Base-by-base conservation (phyloP, 1,140 invertebrate genomes). In the Apis mellifera region DNA sequence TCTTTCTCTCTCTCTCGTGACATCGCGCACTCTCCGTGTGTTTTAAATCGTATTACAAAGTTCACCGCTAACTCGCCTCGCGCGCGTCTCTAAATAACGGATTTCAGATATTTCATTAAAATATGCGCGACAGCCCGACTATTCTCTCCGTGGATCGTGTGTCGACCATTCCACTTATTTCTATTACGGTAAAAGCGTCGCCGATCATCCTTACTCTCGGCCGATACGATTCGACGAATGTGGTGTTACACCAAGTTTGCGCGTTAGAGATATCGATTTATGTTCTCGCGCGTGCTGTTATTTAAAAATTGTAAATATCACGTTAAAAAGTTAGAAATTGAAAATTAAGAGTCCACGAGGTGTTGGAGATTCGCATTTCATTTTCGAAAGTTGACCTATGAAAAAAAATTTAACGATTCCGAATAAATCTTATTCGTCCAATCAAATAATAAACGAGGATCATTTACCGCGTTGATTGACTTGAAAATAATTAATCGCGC, bases 51-150 rank as follows among this genome's bases (percentile, higher is more conserved):
- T 17, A 55, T 55, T 57, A 76, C 79, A 76, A 82, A 68, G 72
- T 81, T 65, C 73, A n/a, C 73, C 32, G 32, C 26, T 62, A 21
- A 72, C 48, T 68, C 32, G 79, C n/a, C 21, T 57, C 48, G 19
- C 48, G 72, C 48, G 72, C 23, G n/a, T n/a, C 19, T 48, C 55
- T 82, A 76, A 68, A 75, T 82, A 59, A 82, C 73, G 42, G 79
- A 82, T 69, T 82, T 59, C 72, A 75, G 72, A 32, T 76, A 76
- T 68, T 82, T 55, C 55, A 82, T 82, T 75, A 76, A 82, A 76
- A 65, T 74, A 59, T 68, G 72, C 64, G 21, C 15, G 54, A 68
- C 78, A 32, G 50, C 17, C 9, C 2, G 55, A 9, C 54, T 82
- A 66, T 82, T 64, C 62, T 17, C 32, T 57, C 62, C 50, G 75